Evolutionary conservation across 1,140 invertebrate species (phyloP).

Genomic region (Diplogasteroides magnus): DNA sequence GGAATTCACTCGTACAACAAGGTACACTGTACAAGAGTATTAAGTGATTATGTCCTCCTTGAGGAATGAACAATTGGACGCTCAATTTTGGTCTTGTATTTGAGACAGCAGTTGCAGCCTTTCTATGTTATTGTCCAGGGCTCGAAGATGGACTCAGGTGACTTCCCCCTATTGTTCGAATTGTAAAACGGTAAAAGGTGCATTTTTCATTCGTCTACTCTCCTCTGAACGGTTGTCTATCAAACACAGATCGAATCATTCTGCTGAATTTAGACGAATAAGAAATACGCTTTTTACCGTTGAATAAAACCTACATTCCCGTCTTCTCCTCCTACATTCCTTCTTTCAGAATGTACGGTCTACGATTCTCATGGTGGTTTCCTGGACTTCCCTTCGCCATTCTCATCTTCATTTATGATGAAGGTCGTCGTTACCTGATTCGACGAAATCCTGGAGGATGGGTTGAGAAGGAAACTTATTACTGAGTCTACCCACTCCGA

Average conservation of each 20-base stretch:
- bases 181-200: too few relatives aligned
- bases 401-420: conserved; percentile 93
- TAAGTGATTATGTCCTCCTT: too few relatives aligned
- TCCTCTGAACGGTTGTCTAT: too few relatives aligned
- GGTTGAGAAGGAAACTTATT: conserved; percentile 61
- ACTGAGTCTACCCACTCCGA: conserved; percentile 60
- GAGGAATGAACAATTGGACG: conserved; percentile 73
- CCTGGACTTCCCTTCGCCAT: conserved; percentile 72
- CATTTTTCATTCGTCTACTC: too few relatives aligned
- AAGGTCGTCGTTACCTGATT: conserved; percentile 58
- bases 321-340: not conserved
- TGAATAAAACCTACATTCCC: too few relatives aligned
- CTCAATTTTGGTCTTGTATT: conserved; percentile 89
- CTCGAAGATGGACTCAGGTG: conserved; percentile 80
- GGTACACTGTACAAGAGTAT: too few relatives aligned
- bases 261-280: too few relatives aligned
- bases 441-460: conserved; percentile 59
- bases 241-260: too few relatives aligned
- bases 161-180: not conserved
- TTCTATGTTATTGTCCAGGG: conserved; percentile 88
- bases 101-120: conserved; percentile 83
- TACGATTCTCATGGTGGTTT: conserved; percentile 60
- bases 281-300: too few relatives aligned
- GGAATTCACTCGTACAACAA: conserved; percentile 58
- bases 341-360: not conserved